phyloP scores from a whole-genome alignment of 2,797 vertebrate species.

The Sardinella longiceps region DNA sequence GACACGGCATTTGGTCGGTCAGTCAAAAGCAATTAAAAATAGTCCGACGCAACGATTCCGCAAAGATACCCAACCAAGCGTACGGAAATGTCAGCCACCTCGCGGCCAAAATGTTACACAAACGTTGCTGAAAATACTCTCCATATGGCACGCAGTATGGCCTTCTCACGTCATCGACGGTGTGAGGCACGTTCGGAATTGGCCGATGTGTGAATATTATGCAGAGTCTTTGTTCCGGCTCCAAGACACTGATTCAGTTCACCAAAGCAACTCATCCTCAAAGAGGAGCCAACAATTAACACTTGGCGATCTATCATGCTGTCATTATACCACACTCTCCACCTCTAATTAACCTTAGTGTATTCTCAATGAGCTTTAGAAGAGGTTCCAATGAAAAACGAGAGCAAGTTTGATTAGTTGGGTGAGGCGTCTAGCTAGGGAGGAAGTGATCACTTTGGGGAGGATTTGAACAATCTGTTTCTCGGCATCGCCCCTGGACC shows the following conservation, averaged over 20 bases:
- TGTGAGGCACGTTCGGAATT: neutral
- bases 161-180: neutral
- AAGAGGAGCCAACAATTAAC: neutral
- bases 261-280: neutral
- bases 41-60: neutral
- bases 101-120: constrained; percentile 16
- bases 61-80: neutral
- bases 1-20: neutral
- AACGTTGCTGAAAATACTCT: constrained; percentile 8
- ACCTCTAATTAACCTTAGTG: neutral
- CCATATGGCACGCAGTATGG: constrained; percentile 6
- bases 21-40: neutral
- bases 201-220: neutral
- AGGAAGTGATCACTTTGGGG: neutral
- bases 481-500: neutral
- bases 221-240: neutral
- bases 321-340: neutral
- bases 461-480: neutral
- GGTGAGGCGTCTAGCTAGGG: neutral
- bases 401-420: neutral
- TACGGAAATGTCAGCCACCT: neutral
- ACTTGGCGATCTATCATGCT: neutral
- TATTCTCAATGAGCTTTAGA: neutral
- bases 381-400: neutral
- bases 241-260: neutral